phyloP scores from a whole-genome alignment of 2,113 vertebrate genomes.

The Apodemus sylvaticus region DNA sequence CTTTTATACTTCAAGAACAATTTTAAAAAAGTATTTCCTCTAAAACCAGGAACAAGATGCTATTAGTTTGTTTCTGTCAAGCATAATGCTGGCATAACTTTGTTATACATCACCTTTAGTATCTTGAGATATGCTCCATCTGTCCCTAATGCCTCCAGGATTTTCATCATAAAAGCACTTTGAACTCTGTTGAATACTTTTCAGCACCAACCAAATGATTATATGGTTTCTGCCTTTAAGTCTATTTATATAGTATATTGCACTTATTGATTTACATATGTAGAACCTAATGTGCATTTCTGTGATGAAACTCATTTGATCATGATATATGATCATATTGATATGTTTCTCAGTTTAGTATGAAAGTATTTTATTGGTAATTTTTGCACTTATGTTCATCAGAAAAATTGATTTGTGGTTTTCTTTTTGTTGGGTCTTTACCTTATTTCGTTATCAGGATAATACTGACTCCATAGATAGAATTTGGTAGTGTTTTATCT shows the following conservation, averaged over 20 bases:
- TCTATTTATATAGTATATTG: not conserved
- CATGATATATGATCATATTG: not conserved
- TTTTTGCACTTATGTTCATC: not conserved
- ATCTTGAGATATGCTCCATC: not conserved
- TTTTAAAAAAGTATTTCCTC: not conserved
- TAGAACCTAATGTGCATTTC: not conserved
- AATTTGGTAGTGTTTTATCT: not conserved
- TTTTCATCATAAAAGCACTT: not conserved
- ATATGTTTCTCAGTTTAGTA: not conserved
- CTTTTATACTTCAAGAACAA: not conserved
- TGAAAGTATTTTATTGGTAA: not conserved
- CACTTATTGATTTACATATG: not conserved
- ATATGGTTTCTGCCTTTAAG: not conserved
- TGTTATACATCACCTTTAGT: not conserved
- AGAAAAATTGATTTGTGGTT: not conserved
- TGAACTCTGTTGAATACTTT: not conserved
- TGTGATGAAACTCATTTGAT: not conserved
- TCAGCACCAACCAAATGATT: not conserved
- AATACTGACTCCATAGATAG: not conserved
- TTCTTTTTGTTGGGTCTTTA: not conserved
- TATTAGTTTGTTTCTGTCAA: not conserved
- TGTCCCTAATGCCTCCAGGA: not conserved
- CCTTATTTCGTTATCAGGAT: not conserved
- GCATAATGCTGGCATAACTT: not conserved
- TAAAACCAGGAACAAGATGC: not conserved